Percentiles rank a stretch among this genome's conserved stretches.
These are phyloP conservation scores for Trisateles emortualis DNA, from an alignment of 2,888 invertebrate genomes.

Conservation along the genomic window DNA sequence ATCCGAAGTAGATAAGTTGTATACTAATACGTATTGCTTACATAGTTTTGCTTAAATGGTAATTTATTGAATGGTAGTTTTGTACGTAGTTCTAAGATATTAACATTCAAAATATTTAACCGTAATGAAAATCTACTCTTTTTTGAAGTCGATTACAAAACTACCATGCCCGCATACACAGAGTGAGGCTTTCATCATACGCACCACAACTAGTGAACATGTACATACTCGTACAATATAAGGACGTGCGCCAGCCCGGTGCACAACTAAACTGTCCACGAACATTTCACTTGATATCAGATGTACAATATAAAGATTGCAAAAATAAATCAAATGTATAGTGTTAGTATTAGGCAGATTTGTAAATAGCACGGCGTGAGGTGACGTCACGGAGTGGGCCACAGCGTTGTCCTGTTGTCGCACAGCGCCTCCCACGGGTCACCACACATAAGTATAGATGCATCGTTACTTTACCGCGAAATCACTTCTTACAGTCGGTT, in stretches of 20 bases:
- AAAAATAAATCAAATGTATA: background rate
- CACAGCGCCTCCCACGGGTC: too few relatives aligned
- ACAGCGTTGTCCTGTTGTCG: background rate
- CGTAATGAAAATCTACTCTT: too few relatives aligned
- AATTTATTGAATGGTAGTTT: too few relatives aligned
- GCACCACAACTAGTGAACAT: background rate
- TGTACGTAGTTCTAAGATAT: too few relatives aligned
- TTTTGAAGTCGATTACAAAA: too few relatives aligned
- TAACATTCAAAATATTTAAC: too few relatives aligned
- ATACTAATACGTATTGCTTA: too few relatives aligned
- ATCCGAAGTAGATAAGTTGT: too few relatives aligned
- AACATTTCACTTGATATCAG: background rate
- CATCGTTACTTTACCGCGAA: background rate
- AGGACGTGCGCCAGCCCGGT: background rate
- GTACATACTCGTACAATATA: background rate
- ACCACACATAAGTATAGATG: background rate
- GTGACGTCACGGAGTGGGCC: background rate
- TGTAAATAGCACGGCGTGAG: background rate
- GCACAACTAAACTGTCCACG: background rate
- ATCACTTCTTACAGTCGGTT: background rate
- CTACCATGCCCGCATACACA: background rate
- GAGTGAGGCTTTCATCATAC: too few relatives aligned
- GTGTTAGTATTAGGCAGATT: constrained; percentile 1
- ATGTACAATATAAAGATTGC: background rate
- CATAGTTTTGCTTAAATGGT: too few relatives aligned